phyloP scores from a whole-genome alignment of 2,797 vertebrate genomes.

The Molossus molossus region DNA sequence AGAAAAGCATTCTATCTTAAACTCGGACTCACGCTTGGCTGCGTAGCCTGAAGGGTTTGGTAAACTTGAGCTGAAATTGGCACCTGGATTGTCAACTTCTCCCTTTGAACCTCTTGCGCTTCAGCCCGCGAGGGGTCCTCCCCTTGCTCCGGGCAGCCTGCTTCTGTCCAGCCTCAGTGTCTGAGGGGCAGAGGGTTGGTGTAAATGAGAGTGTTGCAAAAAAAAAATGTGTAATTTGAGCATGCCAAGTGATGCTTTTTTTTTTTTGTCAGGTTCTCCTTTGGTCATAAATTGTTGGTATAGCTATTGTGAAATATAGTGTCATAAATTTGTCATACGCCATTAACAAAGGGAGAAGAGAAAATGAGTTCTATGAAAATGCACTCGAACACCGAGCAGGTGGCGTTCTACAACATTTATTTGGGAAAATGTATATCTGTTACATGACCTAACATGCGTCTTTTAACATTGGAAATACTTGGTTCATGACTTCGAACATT shows the following conservation, averaged over 20 bases:
- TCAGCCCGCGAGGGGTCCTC: neutral
- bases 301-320: constrained; percentile 87
- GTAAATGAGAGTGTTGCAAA: constrained; percentile 42
- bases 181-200: neutral
- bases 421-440: constrained; percentile 86
- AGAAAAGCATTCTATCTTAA: constrained; percentile 37
- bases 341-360: constrained; percentile 82
- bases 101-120: constrained; percentile 43
- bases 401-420: constrained; percentile 86
- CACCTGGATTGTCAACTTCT: neutral
- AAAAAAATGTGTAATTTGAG: constrained; percentile 60
- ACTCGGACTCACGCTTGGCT: neutral
- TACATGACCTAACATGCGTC: constrained; percentile 86
- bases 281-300: constrained; percentile 77
- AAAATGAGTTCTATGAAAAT: constrained; percentile 83
- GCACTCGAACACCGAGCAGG: constrained; percentile 81
- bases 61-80: constrained; percentile 32
- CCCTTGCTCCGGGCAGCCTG: neutral
- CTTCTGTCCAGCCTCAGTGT: neutral
- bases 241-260: constrained; percentile 67
- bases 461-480: constrained; percentile 90
- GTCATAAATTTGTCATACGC: constrained; percentile 83
- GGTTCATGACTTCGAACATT: constrained; percentile 88
- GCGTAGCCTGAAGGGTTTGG: neutral
- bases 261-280: constrained; percentile 82